Base-by-base conservation (phyloP, 1,140 invertebrate species). In the Formica selysi region DNA sequence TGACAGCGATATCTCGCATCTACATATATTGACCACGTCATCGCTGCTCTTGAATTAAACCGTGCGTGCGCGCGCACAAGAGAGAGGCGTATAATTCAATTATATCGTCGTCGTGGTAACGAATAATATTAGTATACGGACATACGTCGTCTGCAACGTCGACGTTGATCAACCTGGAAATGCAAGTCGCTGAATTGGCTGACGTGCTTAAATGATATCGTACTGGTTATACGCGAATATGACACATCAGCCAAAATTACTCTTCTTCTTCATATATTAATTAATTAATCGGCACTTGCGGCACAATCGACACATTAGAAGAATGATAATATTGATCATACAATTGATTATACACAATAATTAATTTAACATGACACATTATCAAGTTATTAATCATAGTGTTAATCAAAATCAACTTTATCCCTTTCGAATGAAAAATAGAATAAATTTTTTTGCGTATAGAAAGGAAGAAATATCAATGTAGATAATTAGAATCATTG, bases 101-200 rank as follows among this genome's bases (percentile, higher is more conserved):
- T 86, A 89, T 76, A 81, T 71, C 65, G 71, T 78, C 76, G 83
- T 48, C 76, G 85, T 86, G 79, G 78, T 81, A 81, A 67, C 36
- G 83, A 81, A 76, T 61, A 76, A 88, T 81, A 88, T 89, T 68
- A 74, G 68, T 74, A 73, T 61, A 57, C 64, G 36, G 84, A 88
- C 83, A 81, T 86, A 51, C 67, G 83, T 89, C 88, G 88, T 89
- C 76, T 89, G 76, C 84, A 70, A 54, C 57, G 71, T 61, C 61
- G 51, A 89, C 83, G 73, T 81, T 80, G 76, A 88, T 88, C 74
- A 76, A 80, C 64, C 29, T 59, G 54, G 54, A 70, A 64, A 79
- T 65, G 68, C 61, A 85, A 80, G 64, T 68, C 41, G 57, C 7
- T 54, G 44, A 48, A 84, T 67, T 76, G 61, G 65, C 61, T 70